Evolutionary conservation across 2,113 vertebrate genomes (phyloP).

Genomic region (Climacteris rufus): DNA sequence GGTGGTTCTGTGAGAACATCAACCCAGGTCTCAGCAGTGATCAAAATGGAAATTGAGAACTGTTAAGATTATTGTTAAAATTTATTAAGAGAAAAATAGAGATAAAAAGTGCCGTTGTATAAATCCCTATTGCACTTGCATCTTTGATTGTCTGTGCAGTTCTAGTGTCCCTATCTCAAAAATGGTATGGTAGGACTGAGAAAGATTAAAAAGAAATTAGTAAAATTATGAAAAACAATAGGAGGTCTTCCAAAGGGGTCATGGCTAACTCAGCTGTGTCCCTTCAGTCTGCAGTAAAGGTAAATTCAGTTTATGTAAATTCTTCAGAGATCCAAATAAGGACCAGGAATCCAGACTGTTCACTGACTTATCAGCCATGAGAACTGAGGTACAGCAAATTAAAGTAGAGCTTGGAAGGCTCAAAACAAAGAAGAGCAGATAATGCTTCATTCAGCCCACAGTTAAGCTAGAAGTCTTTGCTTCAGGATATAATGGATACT

Average conservation of each 20-base stretch:
- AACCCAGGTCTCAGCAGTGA: background rate
- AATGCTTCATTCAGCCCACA: background rate
- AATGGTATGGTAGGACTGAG: background rate
- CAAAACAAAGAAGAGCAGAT: background rate
- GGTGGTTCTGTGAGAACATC: background rate
- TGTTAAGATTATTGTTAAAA: background rate
- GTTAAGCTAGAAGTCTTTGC: background rate
- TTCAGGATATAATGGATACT: background rate
- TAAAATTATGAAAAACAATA: background rate
- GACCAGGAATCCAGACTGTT: background rate
- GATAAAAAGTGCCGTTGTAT: background rate
- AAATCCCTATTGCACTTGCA: background rate
- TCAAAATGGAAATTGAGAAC: background rate
- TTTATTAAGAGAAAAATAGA: background rate
- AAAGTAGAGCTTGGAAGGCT: background rate
- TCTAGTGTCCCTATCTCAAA: background rate
- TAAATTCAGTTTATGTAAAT: too few relatives aligned
- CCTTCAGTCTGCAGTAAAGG: background rate
- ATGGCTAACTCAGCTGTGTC: background rate
- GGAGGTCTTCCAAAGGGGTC: background rate
- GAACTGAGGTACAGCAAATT: background rate
- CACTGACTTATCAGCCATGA: accelerated
- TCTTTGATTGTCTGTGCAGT: background rate
- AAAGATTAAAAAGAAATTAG: background rate
- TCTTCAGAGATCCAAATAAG: background rate